phyloP scores from a whole-genome alignment of 2,113 vertebrate species.

The Cairina moschata region DNA sequence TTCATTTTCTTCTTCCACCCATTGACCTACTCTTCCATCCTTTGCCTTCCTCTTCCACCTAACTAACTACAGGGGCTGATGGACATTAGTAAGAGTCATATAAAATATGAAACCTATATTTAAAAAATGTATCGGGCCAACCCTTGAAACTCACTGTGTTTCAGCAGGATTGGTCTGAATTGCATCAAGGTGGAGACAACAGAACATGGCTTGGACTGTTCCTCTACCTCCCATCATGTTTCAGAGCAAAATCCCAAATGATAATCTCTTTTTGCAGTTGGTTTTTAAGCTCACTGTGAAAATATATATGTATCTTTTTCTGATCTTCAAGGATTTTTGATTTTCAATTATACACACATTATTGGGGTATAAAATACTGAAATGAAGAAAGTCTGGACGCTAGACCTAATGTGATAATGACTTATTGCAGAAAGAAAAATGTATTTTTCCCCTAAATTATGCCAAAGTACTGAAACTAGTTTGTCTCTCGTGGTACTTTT shows the following conservation, averaged over 20 bases:
- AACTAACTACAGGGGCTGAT: no score
- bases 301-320: background rate
- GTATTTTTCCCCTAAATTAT: background rate
- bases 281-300: background rate
- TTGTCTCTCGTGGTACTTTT: constrained; percentile 58
- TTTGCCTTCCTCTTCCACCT: background rate
- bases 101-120: background rate
- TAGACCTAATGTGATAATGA: background rate
- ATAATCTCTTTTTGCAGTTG: background rate
- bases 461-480: constrained; percentile 11
- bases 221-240: background rate
- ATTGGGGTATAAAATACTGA: background rate
- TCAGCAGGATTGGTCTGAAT: background rate
- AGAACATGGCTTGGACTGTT: background rate
- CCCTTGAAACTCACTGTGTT: background rate
- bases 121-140: background rate
- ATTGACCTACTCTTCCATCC: background rate
- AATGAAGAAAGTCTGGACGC: background rate
- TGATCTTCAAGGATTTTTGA: background rate
- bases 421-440: background rate
- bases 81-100: background rate
- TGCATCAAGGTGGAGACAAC: background rate
- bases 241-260: background rate
- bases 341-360: background rate
- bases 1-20: background rate